Evolutionary conservation across 2,888 invertebrate species (phyloP).

Genomic region (Melieria crassipennis): DNA sequence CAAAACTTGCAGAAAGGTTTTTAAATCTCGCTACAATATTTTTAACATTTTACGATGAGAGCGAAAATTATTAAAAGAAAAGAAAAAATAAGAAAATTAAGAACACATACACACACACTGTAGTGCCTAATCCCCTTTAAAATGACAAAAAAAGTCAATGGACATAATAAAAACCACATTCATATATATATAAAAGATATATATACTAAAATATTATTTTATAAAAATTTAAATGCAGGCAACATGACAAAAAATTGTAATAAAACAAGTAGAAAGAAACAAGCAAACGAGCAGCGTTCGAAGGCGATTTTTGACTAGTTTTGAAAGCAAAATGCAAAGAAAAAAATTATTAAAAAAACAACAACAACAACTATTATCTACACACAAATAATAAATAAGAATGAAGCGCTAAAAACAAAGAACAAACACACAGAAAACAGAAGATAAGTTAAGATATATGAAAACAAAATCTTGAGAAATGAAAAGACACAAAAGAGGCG

Average conservation of each 20-base stretch:
- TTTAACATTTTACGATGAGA: neutral
- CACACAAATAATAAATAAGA: conserved; percentile 35
- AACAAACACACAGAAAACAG: conserved; percentile 18
- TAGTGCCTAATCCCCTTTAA: conserved; percentile 62
- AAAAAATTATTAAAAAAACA: conserved; percentile 41
- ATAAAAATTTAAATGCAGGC: conserved; percentile 38
- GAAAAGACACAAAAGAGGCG: conserved; percentile 16
- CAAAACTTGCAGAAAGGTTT: conserved; percentile 14
- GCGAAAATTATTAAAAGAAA: conserved; percentile 20
- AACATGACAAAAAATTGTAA: conserved; percentile 44
- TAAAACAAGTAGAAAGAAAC: conserved; percentile 40
- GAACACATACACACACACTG: conserved; percentile 50
- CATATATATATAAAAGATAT: conserved; percentile 32
- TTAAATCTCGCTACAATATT: neutral
- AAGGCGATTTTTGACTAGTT: conserved; percentile 39
- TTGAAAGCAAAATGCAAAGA: conserved; percentile 24
- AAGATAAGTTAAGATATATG: conserved; percentile 1
- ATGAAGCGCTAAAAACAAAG: conserved; percentile 37
- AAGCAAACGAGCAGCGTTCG: conserved; percentile 12
- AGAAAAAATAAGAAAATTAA: conserved; percentile 34
- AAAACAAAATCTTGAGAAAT: conserved; percentile 30
- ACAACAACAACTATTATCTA: conserved; percentile 23
- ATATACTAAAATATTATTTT: conserved; percentile 42
- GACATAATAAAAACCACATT: conserved; percentile 24
- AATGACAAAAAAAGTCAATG: conserved; percentile 40